Conservation (phyloP, 2,888 invertebrate species). For the Tanaodytes sp. region DNA sequence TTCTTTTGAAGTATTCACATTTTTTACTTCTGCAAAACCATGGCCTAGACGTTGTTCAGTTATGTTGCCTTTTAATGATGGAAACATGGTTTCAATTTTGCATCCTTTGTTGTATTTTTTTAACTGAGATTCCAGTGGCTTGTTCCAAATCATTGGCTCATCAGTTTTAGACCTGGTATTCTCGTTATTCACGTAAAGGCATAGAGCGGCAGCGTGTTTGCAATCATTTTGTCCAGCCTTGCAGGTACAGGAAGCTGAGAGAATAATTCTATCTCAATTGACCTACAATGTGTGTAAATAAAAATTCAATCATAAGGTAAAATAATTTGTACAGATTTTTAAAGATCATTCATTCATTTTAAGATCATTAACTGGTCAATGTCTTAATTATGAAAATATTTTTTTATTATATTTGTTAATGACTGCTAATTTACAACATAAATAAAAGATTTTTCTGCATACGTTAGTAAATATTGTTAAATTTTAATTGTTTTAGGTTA, state of each 20-base stretch:
- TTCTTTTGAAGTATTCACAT: not conserved
- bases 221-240: not conserved
- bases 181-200: not conserved
- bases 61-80: not conserved
- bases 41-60: not conserved
- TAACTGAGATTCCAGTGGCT: not conserved
- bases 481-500: no score
- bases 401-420: no score
- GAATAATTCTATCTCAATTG: not conserved
- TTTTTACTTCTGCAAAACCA: not conserved
- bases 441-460: no score
- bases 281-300: no score
- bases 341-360: constrained; percentile 1
- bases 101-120: not conserved
- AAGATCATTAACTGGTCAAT: no score
- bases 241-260: not conserved
- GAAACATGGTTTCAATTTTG: not conserved
- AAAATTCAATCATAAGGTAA: not conserved
- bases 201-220: not conserved
- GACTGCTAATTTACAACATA: no score
- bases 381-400: no score
- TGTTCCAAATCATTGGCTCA: not conserved
- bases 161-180: not conserved
- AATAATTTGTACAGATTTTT: not conserved
- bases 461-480: no score